Conservation (phyloP, 2,888 invertebrate species). For the Adineta ricciae region DNA sequence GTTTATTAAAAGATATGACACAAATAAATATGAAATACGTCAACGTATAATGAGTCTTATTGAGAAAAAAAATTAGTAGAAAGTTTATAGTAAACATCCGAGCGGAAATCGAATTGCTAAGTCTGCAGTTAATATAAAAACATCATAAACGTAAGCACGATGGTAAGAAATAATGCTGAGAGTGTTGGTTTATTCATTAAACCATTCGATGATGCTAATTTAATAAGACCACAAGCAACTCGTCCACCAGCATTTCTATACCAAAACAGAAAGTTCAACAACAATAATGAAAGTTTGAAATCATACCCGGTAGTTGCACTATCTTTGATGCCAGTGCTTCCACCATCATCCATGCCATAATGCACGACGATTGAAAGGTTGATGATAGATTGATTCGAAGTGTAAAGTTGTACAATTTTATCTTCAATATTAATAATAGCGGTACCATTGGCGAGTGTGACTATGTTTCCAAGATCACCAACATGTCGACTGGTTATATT, state of each 20-base stretch:
- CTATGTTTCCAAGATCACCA: conserved; percentile 7
- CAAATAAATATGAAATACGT: no score
- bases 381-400: not conserved
- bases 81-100: not conserved
- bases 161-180: not conserved
- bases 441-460: not conserved
- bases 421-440: not conserved
- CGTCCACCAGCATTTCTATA: not conserved
- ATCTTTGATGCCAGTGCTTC: not conserved
- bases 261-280: not conserved
- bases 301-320: not conserved
- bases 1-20: no score
- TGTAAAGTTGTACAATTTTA: not conserved
- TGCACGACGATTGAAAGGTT: not conserved
- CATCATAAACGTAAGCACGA: not conserved
- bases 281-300: no score
- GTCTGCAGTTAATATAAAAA: not conserved
- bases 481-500: not conserved
- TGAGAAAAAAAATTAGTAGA: not conserved
- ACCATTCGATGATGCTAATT: not conserved
- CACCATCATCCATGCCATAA: not conserved
- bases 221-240: not conserved
- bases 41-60: no score
- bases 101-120: not conserved
- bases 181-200: not conserved